Conservation (phyloP, 2,888 invertebrate species). For the Euphydryas editha region DNA sequence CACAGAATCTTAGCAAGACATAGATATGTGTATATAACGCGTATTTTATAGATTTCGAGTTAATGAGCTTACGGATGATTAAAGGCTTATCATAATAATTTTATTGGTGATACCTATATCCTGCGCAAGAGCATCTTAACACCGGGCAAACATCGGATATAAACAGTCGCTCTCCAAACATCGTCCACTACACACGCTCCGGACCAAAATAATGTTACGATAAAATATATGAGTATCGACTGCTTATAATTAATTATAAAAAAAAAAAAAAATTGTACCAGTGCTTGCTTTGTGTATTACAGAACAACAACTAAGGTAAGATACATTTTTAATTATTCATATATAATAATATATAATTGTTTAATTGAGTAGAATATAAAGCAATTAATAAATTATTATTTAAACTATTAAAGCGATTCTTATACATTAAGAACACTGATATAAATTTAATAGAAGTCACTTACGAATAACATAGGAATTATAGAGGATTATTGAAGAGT, state of each 20-base stretch:
- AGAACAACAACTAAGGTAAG: background rate
- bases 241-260: background rate
- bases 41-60: conserved; percentile 1
- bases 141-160: conserved; percentile 22
- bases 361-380: too few species aligned
- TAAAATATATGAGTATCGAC: conserved; percentile 2
- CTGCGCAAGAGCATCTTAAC: conserved; percentile 36
- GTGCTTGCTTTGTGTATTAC: background rate
- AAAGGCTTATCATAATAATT: conserved; percentile 20
- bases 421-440: too few species aligned
- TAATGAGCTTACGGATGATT: conserved; percentile 17
- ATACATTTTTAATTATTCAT: background rate
- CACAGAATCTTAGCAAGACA: background rate
- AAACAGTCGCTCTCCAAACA: conserved; percentile 36
- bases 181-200: conserved; percentile 20
- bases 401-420: too few species aligned
- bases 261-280: conserved; percentile 1
- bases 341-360: too few species aligned
- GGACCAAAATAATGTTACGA: conserved; percentile 12
- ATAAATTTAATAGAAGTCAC: too few species aligned
- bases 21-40: background rate
- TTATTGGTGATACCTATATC: conserved; percentile 11
- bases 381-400: too few species aligned
- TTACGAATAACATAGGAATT: too few species aligned
- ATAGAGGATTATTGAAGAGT: too few species aligned